Evolutionary conservation across 92 coral and sea anemone species (phyloP).

Genomic region (Zoanthus gigantus): DNA sequence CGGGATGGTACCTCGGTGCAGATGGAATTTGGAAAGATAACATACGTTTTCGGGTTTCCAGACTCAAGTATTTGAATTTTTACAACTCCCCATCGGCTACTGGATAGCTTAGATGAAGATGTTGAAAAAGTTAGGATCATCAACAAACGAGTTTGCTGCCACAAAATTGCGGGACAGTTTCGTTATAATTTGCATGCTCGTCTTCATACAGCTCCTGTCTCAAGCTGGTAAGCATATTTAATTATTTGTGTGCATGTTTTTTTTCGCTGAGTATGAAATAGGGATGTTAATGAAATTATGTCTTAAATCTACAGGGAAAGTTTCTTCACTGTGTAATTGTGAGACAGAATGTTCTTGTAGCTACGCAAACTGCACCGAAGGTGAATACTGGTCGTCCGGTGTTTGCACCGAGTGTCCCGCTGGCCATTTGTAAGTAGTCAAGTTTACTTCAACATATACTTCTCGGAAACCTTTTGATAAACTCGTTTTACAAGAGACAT

Average conservation of each 20-base stretch:
- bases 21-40: constrained; percentile 76
- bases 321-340: constrained; percentile 81
- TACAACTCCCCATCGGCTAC: constrained; percentile 25
- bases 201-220: constrained; percentile 5
- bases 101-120: constrained; percentile 31
- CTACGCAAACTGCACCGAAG: constrained; percentile 87
- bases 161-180: constrained; percentile 69
- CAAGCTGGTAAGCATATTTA: constrained; percentile 31
- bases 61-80: constrained; percentile 5
- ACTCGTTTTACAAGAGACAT: not conserved
- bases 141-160: constrained; percentile 24
- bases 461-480: not conserved
- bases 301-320: constrained; percentile 50
- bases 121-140: constrained; percentile 1
- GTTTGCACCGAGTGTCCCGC: constrained; percentile 92
- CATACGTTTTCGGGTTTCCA: constrained; percentile 5
- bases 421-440: constrained; percentile 88
- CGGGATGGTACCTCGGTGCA: constrained; percentile 66
- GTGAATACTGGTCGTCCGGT: constrained; percentile 86
- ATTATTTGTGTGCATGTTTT: not conserved
- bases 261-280: not conserved
- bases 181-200: constrained; percentile 17
- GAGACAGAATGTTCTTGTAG: constrained; percentile 90
- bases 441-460: not conserved
- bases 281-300: not conserved